Evolutionary conservation across 92 coral and sea anemone genomes (phyloP), one percentile per base, ranked within the genome.

Genomic region (Siderastrea siderea): DNA sequence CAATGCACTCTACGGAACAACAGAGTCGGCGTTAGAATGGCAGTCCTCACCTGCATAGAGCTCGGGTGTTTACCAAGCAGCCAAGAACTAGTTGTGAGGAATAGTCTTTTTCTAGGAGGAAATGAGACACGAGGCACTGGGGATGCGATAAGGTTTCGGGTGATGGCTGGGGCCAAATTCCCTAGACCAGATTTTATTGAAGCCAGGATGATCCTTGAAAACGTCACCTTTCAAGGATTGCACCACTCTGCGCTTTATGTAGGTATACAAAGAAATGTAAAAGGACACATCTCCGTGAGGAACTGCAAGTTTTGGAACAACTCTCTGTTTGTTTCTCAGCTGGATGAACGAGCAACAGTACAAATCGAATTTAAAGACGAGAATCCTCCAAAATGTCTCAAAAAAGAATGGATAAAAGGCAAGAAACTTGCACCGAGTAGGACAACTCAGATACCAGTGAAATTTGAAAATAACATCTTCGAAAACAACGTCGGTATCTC

Each of bases 401-500:
- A 58, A 58, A 7, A 9, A 19, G 7, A 55, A 54, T 1, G 62
- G 47, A 17, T 19, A 44, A 8, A 57, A 2, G 44, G 38, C 61
- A 46, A 26, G 6, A 3, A 46, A 58, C 0, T 44, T 1, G 0
- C 14, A 8, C 58, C 67, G 67, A 16, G 43, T 13, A 57, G 57
- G 9, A 76, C 12, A 2, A 38, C 8, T 43, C 26, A 38, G 16
- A 26, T 0, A 26, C 38, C 38, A 0, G 38, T 26, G 38, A 26
- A 0, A 26, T 26, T 26, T 26, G 38, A 26, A 26, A 26, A 26
- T 26, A 26, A 0, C 38, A 26, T 26, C 0, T 26, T 26, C 38
- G 38, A 26, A 13, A 69, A 60, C 65, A 90, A 90, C 57, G 16
- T 84, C 12, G 93, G 86, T 9, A 38, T 51, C 77, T 72, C 90